These are phyloP conservation scores for Turnix velox DNA, from an alignment of 2,113 vertebrate species.

Conservation along the genomic window DNA sequence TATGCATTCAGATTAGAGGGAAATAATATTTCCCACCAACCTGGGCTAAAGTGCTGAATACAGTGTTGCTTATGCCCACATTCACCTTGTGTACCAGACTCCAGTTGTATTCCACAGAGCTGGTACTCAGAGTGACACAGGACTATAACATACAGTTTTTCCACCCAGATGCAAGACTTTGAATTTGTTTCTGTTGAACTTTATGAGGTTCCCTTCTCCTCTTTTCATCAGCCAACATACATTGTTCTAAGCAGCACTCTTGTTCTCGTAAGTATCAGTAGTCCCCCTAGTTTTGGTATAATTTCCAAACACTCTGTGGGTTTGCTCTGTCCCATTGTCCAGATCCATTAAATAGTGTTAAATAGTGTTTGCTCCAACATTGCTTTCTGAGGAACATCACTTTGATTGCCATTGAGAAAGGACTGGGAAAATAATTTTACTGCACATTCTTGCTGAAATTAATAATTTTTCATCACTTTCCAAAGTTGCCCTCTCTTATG, in stretches of 20 bases:
- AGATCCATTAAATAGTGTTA: not conserved
- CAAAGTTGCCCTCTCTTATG: not conserved
- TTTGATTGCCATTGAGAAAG: not conserved
- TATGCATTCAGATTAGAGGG: fast-evolving
- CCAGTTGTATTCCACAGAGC: not conserved
- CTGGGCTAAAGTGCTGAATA: not conserved
- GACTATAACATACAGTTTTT: not conserved
- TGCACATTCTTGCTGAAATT: not conserved
- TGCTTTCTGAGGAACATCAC: not conserved
- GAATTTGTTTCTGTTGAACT: not conserved
- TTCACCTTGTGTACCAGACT: not conserved
- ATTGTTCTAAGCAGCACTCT: not conserved
- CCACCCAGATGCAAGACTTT: fast-evolving
- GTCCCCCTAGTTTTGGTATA: not conserved
- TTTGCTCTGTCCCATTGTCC: not conserved
- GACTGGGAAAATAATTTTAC: not conserved
- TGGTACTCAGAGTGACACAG: not conserved
- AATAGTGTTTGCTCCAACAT: not conserved
- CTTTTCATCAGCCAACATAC: not conserved
- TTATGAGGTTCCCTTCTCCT: not conserved
- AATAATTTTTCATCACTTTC: not conserved
- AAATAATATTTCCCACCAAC: not conserved
- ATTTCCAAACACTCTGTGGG: not conserved
- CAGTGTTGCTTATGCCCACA: not conserved
- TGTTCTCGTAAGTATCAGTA: not conserved